These are phyloP conservation scores for Melanargia galathea DNA, from an alignment of 2,888 invertebrate genomes.

Conservation along the genomic window DNA sequence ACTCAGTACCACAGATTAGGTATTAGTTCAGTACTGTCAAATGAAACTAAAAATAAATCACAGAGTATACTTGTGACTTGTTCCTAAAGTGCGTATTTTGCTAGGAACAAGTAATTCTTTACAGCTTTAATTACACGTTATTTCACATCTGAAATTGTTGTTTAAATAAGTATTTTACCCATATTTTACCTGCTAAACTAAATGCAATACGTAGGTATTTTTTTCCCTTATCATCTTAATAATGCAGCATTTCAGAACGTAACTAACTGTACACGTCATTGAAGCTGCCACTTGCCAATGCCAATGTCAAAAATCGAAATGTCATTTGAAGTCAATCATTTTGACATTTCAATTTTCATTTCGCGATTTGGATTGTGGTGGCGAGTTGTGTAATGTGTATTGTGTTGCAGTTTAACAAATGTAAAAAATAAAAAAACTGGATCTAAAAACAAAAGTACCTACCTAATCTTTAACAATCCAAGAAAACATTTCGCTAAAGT, in stretches of 20 bases:
- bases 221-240: too few relatives aligned
- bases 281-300: conserved; percentile 5
- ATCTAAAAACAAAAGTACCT: conserved; percentile 19
- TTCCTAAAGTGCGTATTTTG: too few relatives aligned
- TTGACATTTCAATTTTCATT: conserved; percentile 15
- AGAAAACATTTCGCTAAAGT: conserved; percentile 23
- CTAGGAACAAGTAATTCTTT: too few relatives aligned
- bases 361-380: conserved; percentile 32
- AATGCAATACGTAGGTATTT: too few relatives aligned
- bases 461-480: conserved; percentile 11
- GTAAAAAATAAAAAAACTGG: conserved; percentile 1
- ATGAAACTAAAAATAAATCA: too few relatives aligned
- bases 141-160: too few relatives aligned
- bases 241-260: not conserved
- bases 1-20: too few relatives aligned
- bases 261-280: conserved; percentile 28
- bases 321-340: conserved; percentile 2
- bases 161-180: too few relatives aligned
- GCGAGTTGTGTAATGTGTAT: conserved; percentile 22
- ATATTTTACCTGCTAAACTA: not conserved
- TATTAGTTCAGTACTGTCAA: too few relatives aligned
- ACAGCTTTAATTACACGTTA: too few relatives aligned
- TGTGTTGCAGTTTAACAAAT: not conserved
- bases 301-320: conserved; percentile 5
- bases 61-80: too few relatives aligned